phyloP scores from a whole-genome alignment of 1,140 invertebrate genomes.

The Drosophila pandora region DNA sequence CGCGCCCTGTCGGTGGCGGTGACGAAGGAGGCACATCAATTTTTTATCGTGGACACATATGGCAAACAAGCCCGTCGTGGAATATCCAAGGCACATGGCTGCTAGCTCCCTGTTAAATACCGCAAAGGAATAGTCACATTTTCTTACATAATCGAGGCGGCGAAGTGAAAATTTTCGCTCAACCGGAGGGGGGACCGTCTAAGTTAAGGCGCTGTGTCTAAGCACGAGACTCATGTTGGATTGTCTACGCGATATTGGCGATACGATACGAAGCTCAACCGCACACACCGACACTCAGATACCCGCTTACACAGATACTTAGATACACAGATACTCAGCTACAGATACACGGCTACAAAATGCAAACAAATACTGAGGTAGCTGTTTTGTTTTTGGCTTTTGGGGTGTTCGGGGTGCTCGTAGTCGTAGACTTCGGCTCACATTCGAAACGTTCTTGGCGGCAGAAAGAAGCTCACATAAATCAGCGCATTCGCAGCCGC shows the following conservation, averaged over 20 bases:
- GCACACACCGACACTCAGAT: slow-evolving; percentile 1
- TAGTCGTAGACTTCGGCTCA: slow-evolving; percentile 27
- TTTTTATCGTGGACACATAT: slow-evolving; percentile 60
- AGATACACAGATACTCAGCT: not conserved
- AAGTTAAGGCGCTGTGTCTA: slow-evolving; percentile 45
- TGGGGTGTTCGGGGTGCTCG: slow-evolving; percentile 10
- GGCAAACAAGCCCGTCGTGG: slow-evolving; percentile 38
- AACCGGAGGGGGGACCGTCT: not conserved
- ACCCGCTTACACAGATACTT: not conserved
- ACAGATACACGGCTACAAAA: not conserved
- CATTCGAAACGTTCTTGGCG: slow-evolving; percentile 38
- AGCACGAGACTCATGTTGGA: slow-evolving; percentile 76
- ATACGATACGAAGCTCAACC: slow-evolving; percentile 35
- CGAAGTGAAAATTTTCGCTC: slow-evolving; percentile 44
- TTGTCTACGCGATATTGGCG: slow-evolving; percentile 47
- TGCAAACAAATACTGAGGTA: slow-evolving; percentile 3
- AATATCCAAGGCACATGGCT: slow-evolving; percentile 55
- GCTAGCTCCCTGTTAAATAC: not conserved
- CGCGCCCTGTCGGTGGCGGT: slow-evolving; percentile 38
- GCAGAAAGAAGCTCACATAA: slow-evolving; percentile 62
- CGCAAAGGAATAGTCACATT: slow-evolving; percentile 57
- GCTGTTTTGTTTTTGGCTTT: not conserved
- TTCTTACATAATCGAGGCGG: slow-evolving; percentile 61
- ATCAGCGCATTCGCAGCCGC: slow-evolving; percentile 65
- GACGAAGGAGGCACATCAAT: slow-evolving; percentile 46